phyloP scores from a whole-genome alignment of 2,113 vertebrate species.

The Hyla sarda region DNA sequence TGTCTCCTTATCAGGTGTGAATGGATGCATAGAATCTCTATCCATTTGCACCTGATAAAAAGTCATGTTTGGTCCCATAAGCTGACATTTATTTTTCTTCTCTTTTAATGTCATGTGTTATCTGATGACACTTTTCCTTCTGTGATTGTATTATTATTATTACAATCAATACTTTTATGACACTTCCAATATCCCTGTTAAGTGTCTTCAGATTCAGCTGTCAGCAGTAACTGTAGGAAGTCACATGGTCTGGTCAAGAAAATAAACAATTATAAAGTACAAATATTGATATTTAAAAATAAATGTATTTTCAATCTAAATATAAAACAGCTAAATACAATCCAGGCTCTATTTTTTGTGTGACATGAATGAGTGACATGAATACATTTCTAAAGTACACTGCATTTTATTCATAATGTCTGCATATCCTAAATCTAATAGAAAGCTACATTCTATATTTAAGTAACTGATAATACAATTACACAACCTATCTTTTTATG shows the following conservation, averaged over 20 bases:
- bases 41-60: constrained; percentile 68
- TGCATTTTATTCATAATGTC: not conserved
- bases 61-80: constrained; percentile 63
- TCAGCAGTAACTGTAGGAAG: not conserved
- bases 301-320: not conserved
- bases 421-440: not conserved
- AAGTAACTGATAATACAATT: too few relatives aligned
- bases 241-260: too few relatives aligned
- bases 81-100: constrained; percentile 42
- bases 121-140: constrained; percentile 11
- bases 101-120: constrained; percentile 24
- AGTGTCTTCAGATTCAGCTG: not conserved
- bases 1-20: constrained; percentile 66
- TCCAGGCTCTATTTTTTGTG: too few relatives aligned
- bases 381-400: not conserved
- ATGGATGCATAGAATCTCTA: constrained; percentile 64
- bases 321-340: not conserved
- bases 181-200: constrained; percentile 8
- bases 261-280: too few relatives aligned
- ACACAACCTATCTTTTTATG: too few relatives aligned
- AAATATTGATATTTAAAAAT: not conserved
- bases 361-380: not conserved
- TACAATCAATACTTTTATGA: constrained; percentile 28
- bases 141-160: constrained; percentile 31
- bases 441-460: not conserved